Base-by-base conservation (phyloP, 2,113 vertebrate species). In the Anoplopoma fimbria region DNA sequence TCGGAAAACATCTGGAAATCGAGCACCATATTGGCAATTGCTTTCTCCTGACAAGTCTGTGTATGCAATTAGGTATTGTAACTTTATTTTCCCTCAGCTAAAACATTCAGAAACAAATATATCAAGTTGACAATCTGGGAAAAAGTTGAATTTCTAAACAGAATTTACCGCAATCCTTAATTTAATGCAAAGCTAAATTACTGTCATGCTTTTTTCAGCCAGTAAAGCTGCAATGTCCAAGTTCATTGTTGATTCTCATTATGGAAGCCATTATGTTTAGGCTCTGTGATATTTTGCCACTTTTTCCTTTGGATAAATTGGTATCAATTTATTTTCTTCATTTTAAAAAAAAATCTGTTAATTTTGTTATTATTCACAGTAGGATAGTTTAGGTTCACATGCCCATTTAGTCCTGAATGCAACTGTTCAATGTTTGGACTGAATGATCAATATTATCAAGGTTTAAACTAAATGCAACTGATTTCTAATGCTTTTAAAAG, bases 1-100 rank as follows among this genome's bases (percentile, higher is more conserved):
- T 83, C 34, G 58, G 70, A 64, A 86, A 79, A 64, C 62, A 83
- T 85, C 74, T 86, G 71, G 40, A 82, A 79, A 71, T 61, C 38
- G 10, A 68, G n/a, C 57, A 79, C n/a, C 60, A 62, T 25, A 17
- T 55, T 75, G 25, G 27, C 81, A 73, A 87, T 68, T 64, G 51
- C 71, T 79, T 69, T 74, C 29, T 74, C 45, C 53, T 53, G 58
- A 81, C 77, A 83, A 47, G n/a, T 76, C 67, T 73, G 69, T 55
- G 17, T n/a, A 27, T 80, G 68, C 45, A 79, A 69, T 87, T 63
- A 65, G 47, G 53, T 69, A 49, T 83, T 47, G 49, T 53, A 62
- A 77, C 36, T 79, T 38, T 78, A 70, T 81, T 86, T 86, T 60
- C 55, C 68, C 70, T 71, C 9, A 63, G 31, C 27, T 68, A 36